Evolutionary conservation across 2,113 vertebrate genomes (phyloP).

Genomic region (Zapus hudsonius): DNA sequence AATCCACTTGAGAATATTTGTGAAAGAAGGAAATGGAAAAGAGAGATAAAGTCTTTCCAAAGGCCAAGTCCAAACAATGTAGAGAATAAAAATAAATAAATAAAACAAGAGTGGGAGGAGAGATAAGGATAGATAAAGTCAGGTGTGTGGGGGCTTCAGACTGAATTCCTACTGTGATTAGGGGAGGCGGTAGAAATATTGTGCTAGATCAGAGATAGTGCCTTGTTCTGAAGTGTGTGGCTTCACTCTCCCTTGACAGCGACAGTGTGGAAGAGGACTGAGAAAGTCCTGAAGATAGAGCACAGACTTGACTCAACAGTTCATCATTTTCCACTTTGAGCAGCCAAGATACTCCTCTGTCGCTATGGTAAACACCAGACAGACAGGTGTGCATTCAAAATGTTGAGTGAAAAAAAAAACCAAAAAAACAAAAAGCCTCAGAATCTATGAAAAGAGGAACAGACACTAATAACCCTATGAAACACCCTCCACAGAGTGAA

Average conservation of each 20-base stretch:
- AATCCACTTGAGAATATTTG: background rate
- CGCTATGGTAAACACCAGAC: background rate
- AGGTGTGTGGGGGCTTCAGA: background rate
- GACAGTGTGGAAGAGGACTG: background rate
- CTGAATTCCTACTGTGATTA: background rate
- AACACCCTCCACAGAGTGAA: too few species aligned
- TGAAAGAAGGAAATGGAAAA: background rate
- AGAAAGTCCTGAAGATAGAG: background rate
- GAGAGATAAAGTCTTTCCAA: background rate
- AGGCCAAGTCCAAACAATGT: background rate
- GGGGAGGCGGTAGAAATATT: background rate
- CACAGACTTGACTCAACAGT: background rate
- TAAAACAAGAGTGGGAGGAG: background rate
- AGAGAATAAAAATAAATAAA: background rate
- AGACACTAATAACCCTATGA: background rate
- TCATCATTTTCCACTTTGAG: background rate
- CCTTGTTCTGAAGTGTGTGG: background rate
- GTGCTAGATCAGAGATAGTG: too few species aligned
- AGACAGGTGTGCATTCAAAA: background rate
- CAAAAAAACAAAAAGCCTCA: background rate
- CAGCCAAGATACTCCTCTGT: background rate
- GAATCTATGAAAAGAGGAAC: background rate
- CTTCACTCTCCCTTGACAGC: background rate
- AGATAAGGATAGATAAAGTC: background rate
- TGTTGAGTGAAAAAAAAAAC: background rate